phyloP scores from a whole-genome alignment of 2,113 vertebrate species.

The Thymallus thymallus region DNA sequence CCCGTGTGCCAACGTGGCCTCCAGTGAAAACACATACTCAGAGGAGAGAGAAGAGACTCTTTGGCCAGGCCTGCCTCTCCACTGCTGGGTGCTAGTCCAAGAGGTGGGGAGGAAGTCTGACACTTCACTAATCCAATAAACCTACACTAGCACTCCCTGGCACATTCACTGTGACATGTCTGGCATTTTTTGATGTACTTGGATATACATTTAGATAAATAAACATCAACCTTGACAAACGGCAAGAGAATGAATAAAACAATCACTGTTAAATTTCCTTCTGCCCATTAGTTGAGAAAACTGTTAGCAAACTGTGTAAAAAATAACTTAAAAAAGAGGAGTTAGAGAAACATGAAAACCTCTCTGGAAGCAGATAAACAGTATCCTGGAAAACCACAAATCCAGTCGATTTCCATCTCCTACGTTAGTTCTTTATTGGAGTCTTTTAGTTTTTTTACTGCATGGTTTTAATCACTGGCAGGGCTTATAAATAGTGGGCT shows the following conservation, averaged over 20 bases:
- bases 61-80: slow-evolving; percentile 58
- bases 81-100: slow-evolving; percentile 53
- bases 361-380: slow-evolving; percentile 15
- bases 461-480: slow-evolving; percentile 30
- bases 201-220: background rate
- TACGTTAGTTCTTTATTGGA: slow-evolving; percentile 30
- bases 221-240: background rate
- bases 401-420: slow-evolving; percentile 21
- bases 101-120: slow-evolving; percentile 62
- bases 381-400: slow-evolving; percentile 26
- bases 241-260: background rate
- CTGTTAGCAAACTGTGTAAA: background rate
- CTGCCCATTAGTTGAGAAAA: background rate
- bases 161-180: slow-evolving; percentile 26
- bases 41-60: slow-evolving; percentile 68
- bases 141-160: slow-evolving; percentile 45
- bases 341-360: slow-evolving; percentile 11
- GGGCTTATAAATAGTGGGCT: slow-evolving; percentile 32
- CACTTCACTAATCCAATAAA: slow-evolving; percentile 40
- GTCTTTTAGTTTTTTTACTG: slow-evolving; percentile 37
- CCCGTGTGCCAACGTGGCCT: slow-evolving; percentile 66
- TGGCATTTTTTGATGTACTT: background rate
- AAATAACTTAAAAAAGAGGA: background rate
- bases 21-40: slow-evolving; percentile 69
- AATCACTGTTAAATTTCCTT: no score